Base-by-base conservation (phyloP, 2,888 invertebrate genomes). In the Metacarcinus magister region DNA sequence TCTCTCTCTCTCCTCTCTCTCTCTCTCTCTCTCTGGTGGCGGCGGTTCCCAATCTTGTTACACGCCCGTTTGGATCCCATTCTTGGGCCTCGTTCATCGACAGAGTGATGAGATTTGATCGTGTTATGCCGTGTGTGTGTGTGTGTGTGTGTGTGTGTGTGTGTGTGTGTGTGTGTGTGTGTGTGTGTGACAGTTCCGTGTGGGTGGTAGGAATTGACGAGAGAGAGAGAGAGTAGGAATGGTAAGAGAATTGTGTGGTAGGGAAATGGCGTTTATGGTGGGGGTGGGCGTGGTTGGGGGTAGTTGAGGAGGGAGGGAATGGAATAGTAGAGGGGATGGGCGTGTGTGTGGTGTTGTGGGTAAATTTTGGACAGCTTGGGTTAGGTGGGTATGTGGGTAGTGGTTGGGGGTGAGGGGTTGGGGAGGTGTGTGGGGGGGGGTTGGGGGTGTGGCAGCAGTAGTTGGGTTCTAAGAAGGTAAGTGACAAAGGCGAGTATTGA, bases 81-180 rank as follows among this genome's bases (percentile, higher is more conserved):
- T 92, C 92, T 95, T 44, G n/a, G 67, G 54, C 91, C 54, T 44
- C 91, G 32, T 44, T 94, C 94, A 82, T n/a, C 75, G 75, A 82
- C 44, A 67, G 67, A 91, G 48, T 95, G 95, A 95, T 95, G 95
- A 91, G 95, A 89, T 95, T 54, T 60, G 95, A 95, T 95, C 95
- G 39, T 46, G 67, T 95, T 95, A 82, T 82, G 82, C 82, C 87
- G 44, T 48, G 89, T 89, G 54, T 94, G 54, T 90, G 89, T 89
- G 60, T 94, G 90, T 89, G 60, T 60, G 94, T 89, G 60, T 90
- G 94, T 60, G 89, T 89, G 94, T 87, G 87, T 89, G 94, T 87
- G 54, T 89, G 94, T 87, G 89, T 54, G 94, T 48, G 89, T 32
- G 90, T 44, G n/a, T 54, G 43, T 32, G 10, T n/a, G 67, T 10